Percentiles rank a stretch among this genome's conserved stretches.
These are phyloP conservation scores for Proterorhinus semilunaris DNA, from an alignment of 2,113 vertebrate genomes.

Conservation along the genomic window DNA sequence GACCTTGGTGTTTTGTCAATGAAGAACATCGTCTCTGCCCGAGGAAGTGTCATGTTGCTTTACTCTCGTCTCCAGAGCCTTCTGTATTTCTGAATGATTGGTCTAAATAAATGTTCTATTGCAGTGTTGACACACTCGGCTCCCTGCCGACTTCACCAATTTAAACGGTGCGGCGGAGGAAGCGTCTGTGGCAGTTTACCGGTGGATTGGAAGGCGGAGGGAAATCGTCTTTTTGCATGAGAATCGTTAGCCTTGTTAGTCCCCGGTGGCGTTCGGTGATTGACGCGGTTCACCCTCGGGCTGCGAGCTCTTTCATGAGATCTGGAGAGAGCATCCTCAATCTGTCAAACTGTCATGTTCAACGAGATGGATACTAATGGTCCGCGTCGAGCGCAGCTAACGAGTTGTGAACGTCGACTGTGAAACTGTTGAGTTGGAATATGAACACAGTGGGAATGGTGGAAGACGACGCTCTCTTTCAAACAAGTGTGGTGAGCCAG, in stretches of 20 bases:
- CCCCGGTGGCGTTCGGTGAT: background rate
- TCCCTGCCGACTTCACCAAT: too few relatives aligned
- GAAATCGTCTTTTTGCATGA: background rate
- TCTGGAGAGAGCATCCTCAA: conserved; percentile 4
- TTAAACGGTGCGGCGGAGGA: background rate
- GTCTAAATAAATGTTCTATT: too few relatives aligned
- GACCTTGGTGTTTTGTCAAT: too few relatives aligned
- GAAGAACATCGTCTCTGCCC: too few relatives aligned
- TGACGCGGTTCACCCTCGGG: background rate
- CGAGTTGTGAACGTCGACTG: background rate
- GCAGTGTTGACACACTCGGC: too few relatives aligned
- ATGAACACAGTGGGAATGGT: too few relatives aligned
- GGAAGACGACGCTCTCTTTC: too few relatives aligned
- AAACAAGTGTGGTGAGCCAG: too few relatives aligned
- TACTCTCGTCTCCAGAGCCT: too few relatives aligned
- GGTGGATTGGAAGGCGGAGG: background rate
- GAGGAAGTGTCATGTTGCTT: too few relatives aligned
- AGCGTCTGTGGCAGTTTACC: background rate
- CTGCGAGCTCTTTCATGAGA: background rate
- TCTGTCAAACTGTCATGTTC: conserved; percentile 6
- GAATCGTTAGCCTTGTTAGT: background rate
- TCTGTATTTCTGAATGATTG: too few relatives aligned
- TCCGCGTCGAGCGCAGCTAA: background rate
- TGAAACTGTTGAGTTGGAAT: too few relatives aligned
- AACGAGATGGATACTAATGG: conserved; percentile 5